Conservation (phyloP, 2,797 vertebrate species). For the Allobates femoralis region DNA sequence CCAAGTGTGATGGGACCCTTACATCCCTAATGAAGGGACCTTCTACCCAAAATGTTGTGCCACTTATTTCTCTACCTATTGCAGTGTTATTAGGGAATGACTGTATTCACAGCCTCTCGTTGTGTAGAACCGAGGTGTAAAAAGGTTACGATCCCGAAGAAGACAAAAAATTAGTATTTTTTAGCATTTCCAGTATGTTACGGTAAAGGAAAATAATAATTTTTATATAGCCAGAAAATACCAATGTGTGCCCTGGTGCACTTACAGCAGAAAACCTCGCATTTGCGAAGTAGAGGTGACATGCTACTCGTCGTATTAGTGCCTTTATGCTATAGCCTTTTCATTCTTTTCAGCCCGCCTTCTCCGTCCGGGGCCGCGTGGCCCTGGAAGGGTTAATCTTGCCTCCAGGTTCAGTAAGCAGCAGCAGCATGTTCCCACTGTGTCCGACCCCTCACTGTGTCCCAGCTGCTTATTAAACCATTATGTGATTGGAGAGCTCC, state of each 20-base stretch:
- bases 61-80: background rate
- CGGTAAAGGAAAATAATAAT: background rate
- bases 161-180: too few species aligned
- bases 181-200: background rate
- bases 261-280: too few species aligned
- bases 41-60: background rate
- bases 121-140: too few species aligned
- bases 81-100: too few species aligned
- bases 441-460: conserved; percentile 48
- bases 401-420: conserved; percentile 48
- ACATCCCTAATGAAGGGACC: too few species aligned
- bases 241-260: too few species aligned
- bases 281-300: too few species aligned
- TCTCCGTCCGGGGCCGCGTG: background rate
- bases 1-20: too few species aligned
- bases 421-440: conserved; percentile 51
- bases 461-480: conserved; percentile 59
- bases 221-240: too few species aligned
- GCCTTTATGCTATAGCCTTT: background rate
- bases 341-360: background rate
- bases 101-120: too few species aligned
- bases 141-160: too few species aligned
- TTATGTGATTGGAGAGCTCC: conserved; percentile 62
- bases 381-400: conserved; percentile 40
- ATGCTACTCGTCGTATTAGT: background rate